Conservation (phyloP, 2,888 invertebrate species). For the Dyspetes luteomarginatus region DNA sequence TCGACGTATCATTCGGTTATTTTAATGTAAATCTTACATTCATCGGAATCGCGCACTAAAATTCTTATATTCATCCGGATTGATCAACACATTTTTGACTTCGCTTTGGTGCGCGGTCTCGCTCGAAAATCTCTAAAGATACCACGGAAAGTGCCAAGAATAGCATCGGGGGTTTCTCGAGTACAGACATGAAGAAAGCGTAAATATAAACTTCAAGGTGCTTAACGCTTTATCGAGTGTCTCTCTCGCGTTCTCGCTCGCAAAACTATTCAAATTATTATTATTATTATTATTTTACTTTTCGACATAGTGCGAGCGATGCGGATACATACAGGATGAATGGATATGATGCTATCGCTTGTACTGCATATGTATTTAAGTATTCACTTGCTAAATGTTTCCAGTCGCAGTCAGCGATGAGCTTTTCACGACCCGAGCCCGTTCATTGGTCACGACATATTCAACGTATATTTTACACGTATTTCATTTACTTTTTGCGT, state of each 20-base stretch:
- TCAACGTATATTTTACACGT: too few species aligned
- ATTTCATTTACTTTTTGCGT: too few species aligned
- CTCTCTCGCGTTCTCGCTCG: background rate
- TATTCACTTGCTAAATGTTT: too few species aligned
- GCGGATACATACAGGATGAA: background rate
- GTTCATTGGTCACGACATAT: too few species aligned
- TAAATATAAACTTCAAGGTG: conserved; percentile 59
- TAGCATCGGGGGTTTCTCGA: conserved; percentile 36
- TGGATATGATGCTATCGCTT: too few species aligned
- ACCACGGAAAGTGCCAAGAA: conserved; percentile 44
- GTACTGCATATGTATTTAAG: too few species aligned
- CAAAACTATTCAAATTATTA: background rate
- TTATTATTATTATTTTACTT: background rate
- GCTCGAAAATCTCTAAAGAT: conserved; percentile 51
- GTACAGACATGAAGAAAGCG: conserved; percentile 38
- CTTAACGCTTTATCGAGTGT: background rate
- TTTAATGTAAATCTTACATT: too few species aligned
- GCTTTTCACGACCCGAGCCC: too few species aligned
- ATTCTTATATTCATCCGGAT: conserved; percentile 2
- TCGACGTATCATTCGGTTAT: background rate
- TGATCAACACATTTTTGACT: conserved; percentile 26
- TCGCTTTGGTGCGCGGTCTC: conserved; percentile 36
- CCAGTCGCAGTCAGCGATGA: too few species aligned
- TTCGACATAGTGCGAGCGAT: background rate
- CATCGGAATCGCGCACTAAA: background rate